Base-by-base conservation (phyloP, 64 coral and sea anemone genomes). In the Trachythela sp. region DNA sequence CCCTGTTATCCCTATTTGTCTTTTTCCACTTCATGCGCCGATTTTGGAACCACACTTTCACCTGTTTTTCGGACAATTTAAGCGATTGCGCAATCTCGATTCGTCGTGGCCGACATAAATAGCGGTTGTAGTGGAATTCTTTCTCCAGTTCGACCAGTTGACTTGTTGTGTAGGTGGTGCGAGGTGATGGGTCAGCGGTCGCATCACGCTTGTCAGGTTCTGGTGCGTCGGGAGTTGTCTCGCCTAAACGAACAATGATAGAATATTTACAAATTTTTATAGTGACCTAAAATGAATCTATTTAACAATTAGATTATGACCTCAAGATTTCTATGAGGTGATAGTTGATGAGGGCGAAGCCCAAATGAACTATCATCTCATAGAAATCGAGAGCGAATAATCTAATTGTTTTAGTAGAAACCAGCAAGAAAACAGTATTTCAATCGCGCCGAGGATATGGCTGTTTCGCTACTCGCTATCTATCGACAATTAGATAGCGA, bases 21-120 rank as follows among this genome's bases (percentile, higher is more conserved):
- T 80, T 92, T 91, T 99, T 99, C 96, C 96, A 99, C 88, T 94
- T 99, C 96, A 99, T 99, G 68, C 96, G 83, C 9, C 96, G 40
- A 77, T 99, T 99, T 20, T 99, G 96, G 39, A 99, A 99, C 96
- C 96, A 99, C 9, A 99, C 94, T 89, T 99, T 99, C 41, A 99
- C 96, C 48, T 99, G 96, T 77, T 99, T 99, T 45, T 99, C 96
- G 1, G 96, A 94, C 36, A 99, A 86, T 59, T 92, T 91, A 13
- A 99, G 64, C 2, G 96, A 94, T 52, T 99, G 96, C 10, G 96
- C 96, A 17, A 99, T 99, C 71, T 99, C 96, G 20, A 99, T 99
- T 72, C 96, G 93, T 14, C 96, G 45, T 0, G 96, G 96, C 64
- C 96, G 83, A 51, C 96, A 99, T 32, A 99, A 89, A 52, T 99